These are phyloP conservation scores for Agrypnia vestita DNA, from an alignment of 1,140 invertebrate genomes.

Conservation along the genomic window DNA sequence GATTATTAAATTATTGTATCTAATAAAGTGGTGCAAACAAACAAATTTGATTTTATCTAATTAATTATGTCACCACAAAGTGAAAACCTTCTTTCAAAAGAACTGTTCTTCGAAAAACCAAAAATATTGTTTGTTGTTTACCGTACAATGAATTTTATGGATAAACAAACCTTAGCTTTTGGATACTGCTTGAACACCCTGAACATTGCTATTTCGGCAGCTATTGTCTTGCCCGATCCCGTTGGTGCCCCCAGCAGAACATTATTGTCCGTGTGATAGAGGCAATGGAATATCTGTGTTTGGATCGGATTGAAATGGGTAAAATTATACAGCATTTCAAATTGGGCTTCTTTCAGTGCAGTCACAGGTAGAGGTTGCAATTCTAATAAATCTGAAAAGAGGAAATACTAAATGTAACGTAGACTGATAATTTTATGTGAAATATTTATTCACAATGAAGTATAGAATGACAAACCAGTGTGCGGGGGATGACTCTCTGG, in stretches of 20 bases:
- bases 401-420: background rate
- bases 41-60: too few species aligned
- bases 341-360: constrained; percentile 84
- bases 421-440: background rate
- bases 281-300: constrained; percentile 97
- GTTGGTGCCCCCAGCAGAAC: constrained; percentile 97
- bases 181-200: constrained; percentile 91
- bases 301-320: constrained; percentile 99
- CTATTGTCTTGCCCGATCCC: constrained; percentile 98
- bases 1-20: too few species aligned
- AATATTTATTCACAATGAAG: constrained; percentile 50
- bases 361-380: constrained; percentile 92
- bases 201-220: constrained; percentile 98
- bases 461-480: constrained; percentile 76
- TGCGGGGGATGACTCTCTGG: constrained; percentile 95
- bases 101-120: too few species aligned
- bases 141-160: constrained; percentile 12
- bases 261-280: constrained; percentile 97
- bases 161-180: constrained; percentile 81
- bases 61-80: too few species aligned
- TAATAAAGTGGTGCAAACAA: too few species aligned
- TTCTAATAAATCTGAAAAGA: constrained; percentile 84
- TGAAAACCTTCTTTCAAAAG: too few species aligned
- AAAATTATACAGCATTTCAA: constrained; percentile 92
- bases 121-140: too few species aligned